Evolutionary conservation across 2,888 invertebrate genomes (phyloP).

Genomic region (Argyresthia albistria): DNA sequence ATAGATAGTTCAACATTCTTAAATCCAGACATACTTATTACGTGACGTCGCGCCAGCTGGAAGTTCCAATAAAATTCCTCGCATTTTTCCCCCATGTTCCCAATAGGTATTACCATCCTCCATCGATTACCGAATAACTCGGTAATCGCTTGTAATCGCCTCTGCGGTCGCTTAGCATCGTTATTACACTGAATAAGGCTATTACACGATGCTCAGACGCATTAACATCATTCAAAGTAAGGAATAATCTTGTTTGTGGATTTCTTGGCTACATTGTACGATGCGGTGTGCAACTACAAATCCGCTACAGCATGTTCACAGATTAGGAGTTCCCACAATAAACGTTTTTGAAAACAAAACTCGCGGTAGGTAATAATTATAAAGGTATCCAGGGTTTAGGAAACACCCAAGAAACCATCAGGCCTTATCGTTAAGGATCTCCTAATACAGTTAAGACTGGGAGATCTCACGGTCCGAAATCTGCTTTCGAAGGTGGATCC

Average conservation of each 20-base stretch:
- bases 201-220: slow-evolving; percentile 35
- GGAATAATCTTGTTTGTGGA: slow-evolving; percentile 3
- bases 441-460: slow-evolving; percentile 21
- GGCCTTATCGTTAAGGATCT: slow-evolving; percentile 42
- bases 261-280: not conserved
- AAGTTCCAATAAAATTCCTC: slow-evolving; percentile 33
- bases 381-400: not conserved
- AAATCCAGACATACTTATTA: slow-evolving; percentile 20
- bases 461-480: slow-evolving; percentile 62
- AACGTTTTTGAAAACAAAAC: slow-evolving; percentile 17
- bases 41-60: slow-evolving; percentile 18
- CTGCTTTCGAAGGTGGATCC: slow-evolving; percentile 33
- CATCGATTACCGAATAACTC: slow-evolving; percentile 59
- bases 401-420: slow-evolving; percentile 4
- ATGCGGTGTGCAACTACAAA: too few species aligned
- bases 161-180: slow-evolving; percentile 41
- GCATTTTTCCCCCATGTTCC: slow-evolving; percentile 24
- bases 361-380: too few species aligned
- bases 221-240: slow-evolving; percentile 5
- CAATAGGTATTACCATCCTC: slow-evolving; percentile 32
- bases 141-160: slow-evolving; percentile 66
- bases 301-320: not conserved
- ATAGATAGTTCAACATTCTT: slow-evolving; percentile 5
- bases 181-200: slow-evolving; percentile 47
- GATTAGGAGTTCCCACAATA: not conserved